Base-by-base conservation (phyloP, 2,113 vertebrate genomes). In the Riparia riparia region DNA sequence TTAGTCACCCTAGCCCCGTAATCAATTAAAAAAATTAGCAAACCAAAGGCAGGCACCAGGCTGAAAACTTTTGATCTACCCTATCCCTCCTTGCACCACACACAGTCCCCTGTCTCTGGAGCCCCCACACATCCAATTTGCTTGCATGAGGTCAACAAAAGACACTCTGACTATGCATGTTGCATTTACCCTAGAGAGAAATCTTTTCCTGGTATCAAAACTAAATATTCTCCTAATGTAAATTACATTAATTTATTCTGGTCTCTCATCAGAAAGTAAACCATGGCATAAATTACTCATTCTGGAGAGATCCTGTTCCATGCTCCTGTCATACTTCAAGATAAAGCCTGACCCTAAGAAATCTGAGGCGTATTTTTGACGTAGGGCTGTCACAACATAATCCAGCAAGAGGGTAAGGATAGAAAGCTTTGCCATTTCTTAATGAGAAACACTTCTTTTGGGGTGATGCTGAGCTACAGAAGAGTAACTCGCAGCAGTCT, bases 211-310 rank as follows among this genome's bases (percentile, higher is more conserved):
- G 25, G 7, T 44, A 68, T 14, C 11, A 25, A 49, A 90, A 39
- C 8, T 76, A 64, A 90, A 76, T 56, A 31, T 21, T 63, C n/a
- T 49, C 45, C 44, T 86, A 19, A 56, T 53, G 28, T 45, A 92
- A 93, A 90, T 81, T 34, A 70, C 29, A 73, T 26, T 83, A 29
- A 85, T 73, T 93, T 83, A 61, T 77, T 76, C 70, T 69, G 16
- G 15, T 88, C 7, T 80, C 78, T 72, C 45, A 65, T 21, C 42
- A 90, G 74, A 85, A 91, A 80, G n/a, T 31, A 95, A 82, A 87
- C 61, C 12, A 65, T 1, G 2, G 37, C 31, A 69, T 76, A 89
- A 90, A 65, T 57, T 73, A 50, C 22, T 16, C 17, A 0, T 42
- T 79, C 53, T 11, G 15, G 31, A 69, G 29, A 76, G 26, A 93